These are phyloP conservation scores for Pachycephus smyrnensis DNA, from an alignment of 2,888 invertebrate species.

Conservation along the genomic window DNA sequence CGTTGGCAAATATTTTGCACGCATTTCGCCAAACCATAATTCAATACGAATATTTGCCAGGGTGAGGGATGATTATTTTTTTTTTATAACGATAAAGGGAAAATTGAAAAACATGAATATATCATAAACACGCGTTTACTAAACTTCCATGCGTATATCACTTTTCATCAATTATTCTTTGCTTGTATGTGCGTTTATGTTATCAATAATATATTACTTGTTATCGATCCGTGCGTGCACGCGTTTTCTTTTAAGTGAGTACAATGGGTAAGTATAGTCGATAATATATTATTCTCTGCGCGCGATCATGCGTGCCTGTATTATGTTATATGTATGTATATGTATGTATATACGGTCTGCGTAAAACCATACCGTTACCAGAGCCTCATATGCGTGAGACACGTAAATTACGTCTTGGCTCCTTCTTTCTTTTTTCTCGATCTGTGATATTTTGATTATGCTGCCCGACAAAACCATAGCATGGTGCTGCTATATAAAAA, in stretches of 20 bases:
- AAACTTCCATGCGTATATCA: neutral
- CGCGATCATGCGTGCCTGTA: neutral
- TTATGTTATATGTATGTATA: neutral
- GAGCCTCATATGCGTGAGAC: constrained; percentile 1
- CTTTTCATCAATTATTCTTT: neutral
- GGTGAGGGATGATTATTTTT: neutral
- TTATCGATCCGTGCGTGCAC: neutral
- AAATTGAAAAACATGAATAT: neutral
- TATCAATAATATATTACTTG: neutral
- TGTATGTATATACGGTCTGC: neutral
- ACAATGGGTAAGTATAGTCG: neutral
- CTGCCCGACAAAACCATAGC: constrained; percentile 23
- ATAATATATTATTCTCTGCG: neutral
- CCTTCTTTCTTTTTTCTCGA: neutral
- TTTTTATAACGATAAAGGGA: neutral
- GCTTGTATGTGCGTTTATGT: neutral
- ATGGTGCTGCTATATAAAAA: constrained; percentile 2
- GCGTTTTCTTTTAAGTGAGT: neutral
- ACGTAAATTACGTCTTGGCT: neutral
- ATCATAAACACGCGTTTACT: neutral
- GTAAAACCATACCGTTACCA: neutral
- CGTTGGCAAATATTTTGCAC: neutral
- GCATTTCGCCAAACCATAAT: neutral
- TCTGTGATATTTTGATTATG: constrained; percentile 23
- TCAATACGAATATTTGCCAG: neutral